A percentile compares a stretch with the other conserved stretches of the same genome.
Evolutionary conservation across 2,888 invertebrate genomes (phyloP).

Genomic region (Hipparchia semele): DNA sequence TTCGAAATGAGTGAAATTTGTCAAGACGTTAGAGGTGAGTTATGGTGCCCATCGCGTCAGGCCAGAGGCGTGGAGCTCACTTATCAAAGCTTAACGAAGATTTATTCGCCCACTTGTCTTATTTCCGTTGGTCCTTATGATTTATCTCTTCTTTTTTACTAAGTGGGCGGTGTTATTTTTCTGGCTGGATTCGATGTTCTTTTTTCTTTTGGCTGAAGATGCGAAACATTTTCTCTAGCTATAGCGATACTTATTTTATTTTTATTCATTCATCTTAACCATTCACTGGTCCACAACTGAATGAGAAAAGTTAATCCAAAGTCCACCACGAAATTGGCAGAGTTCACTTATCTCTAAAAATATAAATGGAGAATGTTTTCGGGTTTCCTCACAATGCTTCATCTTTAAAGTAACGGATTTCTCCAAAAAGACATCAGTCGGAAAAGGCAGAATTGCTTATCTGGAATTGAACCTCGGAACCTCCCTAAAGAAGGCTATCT

Average conservation of each 20-base stretch:
- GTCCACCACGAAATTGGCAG: too few species aligned
- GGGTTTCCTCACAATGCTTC: too few species aligned
- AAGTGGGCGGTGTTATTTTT: slow-evolving; percentile 13
- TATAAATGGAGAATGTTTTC: too few species aligned
- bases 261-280: too few species aligned
- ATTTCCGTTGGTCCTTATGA: slow-evolving; percentile 48
- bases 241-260: neutral
- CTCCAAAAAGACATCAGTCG: too few species aligned
- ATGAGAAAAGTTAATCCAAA: too few species aligned
- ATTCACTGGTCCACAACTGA: too few species aligned
- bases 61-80: slow-evolving; percentile 48
- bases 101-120: slow-evolving; percentile 52
- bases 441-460: too few species aligned
- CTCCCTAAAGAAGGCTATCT: too few species aligned
- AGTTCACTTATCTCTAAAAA: too few species aligned
- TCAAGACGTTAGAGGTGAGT: slow-evolving; percentile 51
- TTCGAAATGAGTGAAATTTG: slow-evolving; percentile 50
- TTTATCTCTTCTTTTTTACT: slow-evolving; percentile 35
- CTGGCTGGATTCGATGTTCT: slow-evolving; percentile 5
- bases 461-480: too few species aligned
- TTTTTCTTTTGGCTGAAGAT: neutral
- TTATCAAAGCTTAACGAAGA: slow-evolving; percentile 57
- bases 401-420: too few species aligned
- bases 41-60: slow-evolving; percentile 48
- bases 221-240: neutral